Evolutionary conservation across 2,888 invertebrate genomes (phyloP).

Genomic region (Bimastos eiseni): DNA sequence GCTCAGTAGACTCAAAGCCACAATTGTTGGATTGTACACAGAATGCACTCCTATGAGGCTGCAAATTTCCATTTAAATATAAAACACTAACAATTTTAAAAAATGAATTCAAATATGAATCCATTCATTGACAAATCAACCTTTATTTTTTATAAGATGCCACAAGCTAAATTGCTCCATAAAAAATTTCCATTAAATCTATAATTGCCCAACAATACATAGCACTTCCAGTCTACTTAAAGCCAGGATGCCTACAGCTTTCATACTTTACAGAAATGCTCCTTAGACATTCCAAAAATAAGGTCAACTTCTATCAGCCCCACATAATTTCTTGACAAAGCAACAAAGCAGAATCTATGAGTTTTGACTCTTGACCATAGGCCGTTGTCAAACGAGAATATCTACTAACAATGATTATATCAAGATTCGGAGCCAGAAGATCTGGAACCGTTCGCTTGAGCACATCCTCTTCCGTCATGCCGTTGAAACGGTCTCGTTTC

Average conservation of each 20-base stretch:
- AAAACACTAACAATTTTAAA: background rate
- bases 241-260: background rate
- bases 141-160: background rate
- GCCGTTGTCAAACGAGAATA: background rate
- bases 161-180: background rate
- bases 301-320: background rate
- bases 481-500: constrained; percentile 60
- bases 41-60: too few relatives aligned
- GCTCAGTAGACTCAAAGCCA: too few relatives aligned
- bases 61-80: background rate
- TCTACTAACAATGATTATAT: constrained; percentile 84
- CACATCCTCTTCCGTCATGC: constrained; percentile 91
- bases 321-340: background rate
- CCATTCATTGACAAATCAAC: background rate
- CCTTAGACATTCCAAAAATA: background rate
- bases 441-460: constrained; percentile 90
- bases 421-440: constrained; percentile 87
- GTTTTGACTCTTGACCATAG: background rate
- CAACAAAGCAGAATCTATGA: background rate
- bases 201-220: background rate
- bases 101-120: too few relatives aligned
- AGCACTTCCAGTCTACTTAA: background rate
- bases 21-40: too few relatives aligned
- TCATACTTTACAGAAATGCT: background rate
- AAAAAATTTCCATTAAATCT: background rate